Evolutionary conservation across 1,140 invertebrate genomes (phyloP), one percentile per base, ranked within the genome.

Genomic region (Oreohelix idahoensis): DNA sequence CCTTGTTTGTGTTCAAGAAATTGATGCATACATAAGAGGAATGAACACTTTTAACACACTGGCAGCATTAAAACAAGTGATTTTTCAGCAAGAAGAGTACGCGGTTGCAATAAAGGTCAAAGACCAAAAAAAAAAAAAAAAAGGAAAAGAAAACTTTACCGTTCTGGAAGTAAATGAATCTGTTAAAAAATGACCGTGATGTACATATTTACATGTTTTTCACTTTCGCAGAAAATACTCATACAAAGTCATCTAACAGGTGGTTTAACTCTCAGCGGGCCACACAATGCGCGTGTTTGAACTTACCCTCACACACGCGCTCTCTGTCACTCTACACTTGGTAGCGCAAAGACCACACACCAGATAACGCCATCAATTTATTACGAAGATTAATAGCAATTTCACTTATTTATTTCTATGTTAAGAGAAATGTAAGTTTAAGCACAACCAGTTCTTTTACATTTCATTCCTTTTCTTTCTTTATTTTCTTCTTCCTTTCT

Each of bases 291-390:
- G 63, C 8, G 29, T 35, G 29, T 32, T 32, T 29, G 29, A 66
- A 11, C 63, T 11, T 5, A 32, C n/a, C 32, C 29, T 35, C 63
- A 17, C 5, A 29, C 63, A 66, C 63, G 29, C 63, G n/a, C 8
- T 17, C 63, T 23, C 63, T 66, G 63, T 66, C 63, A 66, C 63
- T 66, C 63, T n/a, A 66, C 63, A 66, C 63, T 32, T 13, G n/a
- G 63, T 66, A 32, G 63, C 63, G 63, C 29, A n/a, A 17, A 66
- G 63, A 66, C 63, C 63, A 66, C 63, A 66, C 63, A 66, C 63
- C n/a, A 32, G 63, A 66, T 32, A 66, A 32, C 11, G 29, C 29
- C 17, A 66, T 66, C n/a, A 66, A 66, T 66, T 66, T 66, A 66
- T 66, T 66, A 29, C n/a, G 29, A 66, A 66, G 29, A 66, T 66